Base-by-base conservation (phyloP, 2,888 invertebrate species). In the Brenthis daphne region DNA sequence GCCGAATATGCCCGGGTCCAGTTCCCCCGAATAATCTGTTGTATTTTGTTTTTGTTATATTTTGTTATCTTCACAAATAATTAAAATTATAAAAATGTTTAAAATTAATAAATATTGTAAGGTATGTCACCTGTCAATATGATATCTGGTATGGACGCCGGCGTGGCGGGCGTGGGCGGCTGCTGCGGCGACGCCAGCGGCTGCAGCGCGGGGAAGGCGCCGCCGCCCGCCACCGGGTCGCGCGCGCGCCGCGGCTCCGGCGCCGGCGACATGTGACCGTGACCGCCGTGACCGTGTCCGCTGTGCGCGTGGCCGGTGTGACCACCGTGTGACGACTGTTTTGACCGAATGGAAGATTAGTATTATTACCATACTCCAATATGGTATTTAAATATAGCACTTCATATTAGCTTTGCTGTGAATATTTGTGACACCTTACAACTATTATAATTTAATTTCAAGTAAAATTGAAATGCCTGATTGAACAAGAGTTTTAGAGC, bases 121-220 rank as follows among this genome's bases (percentile, higher is more conserved):
- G 20, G 20, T 20, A 1, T 11, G 6, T 43, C 84, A 96, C 97
- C 96, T 85, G 96, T 96, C 85, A 97, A 94, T 87, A 96, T 96
- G 86, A 97, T 97, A 89, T 96, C 96, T 76, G 96, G 96, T 90
- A 96, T 95, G 90, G 96, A 95, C 88, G 96, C 96, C 77, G 97
- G 96, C 80, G 97, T 96, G 90, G 96, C 93, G 82, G 90, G 91
- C 72, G 93, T 82, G 79, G 84, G 80, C 68, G 87, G 87, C 71
- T 82, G 84, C 77, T 85, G 77, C 70, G 79, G 79, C 33, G 80
- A 79, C 37, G 77, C 74, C 65, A 78, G 78, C 61, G 78, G 77
- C 73, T 86, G 85, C 85, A 94, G 93, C 77, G 95, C 82, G 74
- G 92, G 85, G 80, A 93, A 95, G 74, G 83, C 95, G 93, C 87